Evolutionary conservation across 2,888 invertebrate species (phyloP).

Genomic region (Phytoseiulus persimilis): DNA sequence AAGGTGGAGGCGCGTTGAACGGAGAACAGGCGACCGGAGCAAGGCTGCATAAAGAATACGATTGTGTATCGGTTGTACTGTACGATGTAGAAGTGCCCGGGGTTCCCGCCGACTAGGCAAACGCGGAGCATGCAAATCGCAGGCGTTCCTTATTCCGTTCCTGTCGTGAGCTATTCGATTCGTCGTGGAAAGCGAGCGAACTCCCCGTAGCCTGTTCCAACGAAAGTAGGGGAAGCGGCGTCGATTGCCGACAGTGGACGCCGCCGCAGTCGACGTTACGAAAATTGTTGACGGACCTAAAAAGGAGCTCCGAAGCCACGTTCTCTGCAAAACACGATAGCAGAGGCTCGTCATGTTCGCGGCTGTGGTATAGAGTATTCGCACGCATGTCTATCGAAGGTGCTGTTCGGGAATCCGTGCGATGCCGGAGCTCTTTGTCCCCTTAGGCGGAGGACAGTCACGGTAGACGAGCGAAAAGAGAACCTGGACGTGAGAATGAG

Average conservation of each 20-base stretch:
- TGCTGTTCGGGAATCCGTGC: neutral
- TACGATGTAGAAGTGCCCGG: neutral
- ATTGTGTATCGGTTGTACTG: neutral
- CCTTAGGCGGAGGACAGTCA: neutral
- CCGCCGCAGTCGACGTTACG: neutral
- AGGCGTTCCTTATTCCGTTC: neutral
- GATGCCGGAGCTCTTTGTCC: neutral
- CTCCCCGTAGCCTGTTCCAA: neutral
- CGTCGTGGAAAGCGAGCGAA: neutral
- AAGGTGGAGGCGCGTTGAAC: neutral
- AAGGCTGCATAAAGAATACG: neutral
- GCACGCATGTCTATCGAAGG: neutral
- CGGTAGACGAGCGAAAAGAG: neutral
- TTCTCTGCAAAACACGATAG: neutral
- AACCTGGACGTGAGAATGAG: neutral
- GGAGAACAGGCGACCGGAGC: no score
- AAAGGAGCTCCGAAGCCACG: neutral
- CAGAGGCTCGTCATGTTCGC: neutral
- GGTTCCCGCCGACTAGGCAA: neutral
- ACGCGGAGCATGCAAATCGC: neutral
- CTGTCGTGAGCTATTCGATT: conserved; percentile 5
- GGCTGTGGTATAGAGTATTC: neutral
- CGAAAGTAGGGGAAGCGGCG: neutral
- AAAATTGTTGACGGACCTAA: neutral
- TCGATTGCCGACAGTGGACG: neutral